Evolutionary conservation across 2,888 invertebrate species (phyloP), one percentile per base, ranked within the genome.

Genomic region (Lasioglossum oenotherae): DNA sequence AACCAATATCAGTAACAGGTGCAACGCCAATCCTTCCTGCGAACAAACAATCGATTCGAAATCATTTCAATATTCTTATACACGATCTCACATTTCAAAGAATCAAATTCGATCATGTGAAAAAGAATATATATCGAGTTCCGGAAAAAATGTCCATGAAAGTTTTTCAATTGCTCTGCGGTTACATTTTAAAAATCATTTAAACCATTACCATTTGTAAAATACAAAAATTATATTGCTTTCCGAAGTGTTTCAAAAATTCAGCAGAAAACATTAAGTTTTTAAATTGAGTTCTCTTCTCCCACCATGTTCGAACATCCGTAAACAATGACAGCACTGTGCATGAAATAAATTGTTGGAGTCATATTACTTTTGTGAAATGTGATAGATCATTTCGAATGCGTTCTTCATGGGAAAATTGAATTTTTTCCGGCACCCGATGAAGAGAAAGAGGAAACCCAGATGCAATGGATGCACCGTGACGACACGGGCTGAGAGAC

Each of bases 1-100:
- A 10, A 90, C 86, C 53, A 92, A 23, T 57, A 91, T 46, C 46
- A 91, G 41, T 49, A 91, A 86, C 46, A 92, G 27, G 53, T 82
- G 85, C 14, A 92, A 72, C 23, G 75, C 41, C 46, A 80, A 73
- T 57, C 75, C 82, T 14, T 87, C 82, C 90, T 90, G 75, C 12
- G 41, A 12, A 81, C 6, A 60, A 73, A 69, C 14, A 77, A 38
- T 75, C 23, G 53, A 27, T 49, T 67, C 27, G 12, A 19, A 46
- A 38, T 10, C 27, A 19, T 31, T n/a, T 14, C 19, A 27, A 27
- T 6, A 49, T 31, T 12, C 53, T 16, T 46, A 46, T 16, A 14
- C 4, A 16, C 4, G 19, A 46, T 46, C 23, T 8, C 14, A 5
- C 8, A 6, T 53, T 10, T 31, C 5, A 6, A 23, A 1, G 41